phyloP scores from a whole-genome alignment of 2,888 invertebrate species.

The Cataglyphis rosenhaueri region DNA sequence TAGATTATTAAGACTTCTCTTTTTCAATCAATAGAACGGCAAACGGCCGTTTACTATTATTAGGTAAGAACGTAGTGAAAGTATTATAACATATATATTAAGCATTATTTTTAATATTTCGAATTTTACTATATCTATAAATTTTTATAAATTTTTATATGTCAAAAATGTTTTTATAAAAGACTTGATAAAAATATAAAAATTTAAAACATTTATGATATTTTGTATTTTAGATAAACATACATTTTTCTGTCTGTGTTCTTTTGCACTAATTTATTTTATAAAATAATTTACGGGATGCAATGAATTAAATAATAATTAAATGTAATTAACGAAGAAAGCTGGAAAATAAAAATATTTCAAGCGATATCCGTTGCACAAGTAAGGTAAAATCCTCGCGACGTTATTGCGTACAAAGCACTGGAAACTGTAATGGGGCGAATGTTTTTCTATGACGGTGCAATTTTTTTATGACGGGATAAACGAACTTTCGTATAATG shows the following conservation, averaged over 20 bases:
- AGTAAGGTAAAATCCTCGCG: neutral
- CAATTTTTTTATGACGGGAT: conserved; percentile 48
- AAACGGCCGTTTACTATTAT: neutral
- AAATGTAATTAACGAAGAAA: conserved; percentile 29
- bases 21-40: neutral
- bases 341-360: neutral
- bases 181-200: neutral
- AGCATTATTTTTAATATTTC: neutral
- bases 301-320: neutral
- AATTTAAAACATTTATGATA: neutral
- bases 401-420: conserved; percentile 39
- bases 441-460: conserved; percentile 42
- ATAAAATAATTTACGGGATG: neutral
- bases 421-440: conserved; percentile 21
- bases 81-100: neutral
- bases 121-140: neutral
- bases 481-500: conserved; percentile 39
- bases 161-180: neutral
- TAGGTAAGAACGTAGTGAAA: neutral
- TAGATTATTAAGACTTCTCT: neutral
- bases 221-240: neutral
- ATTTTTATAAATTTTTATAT: neutral
- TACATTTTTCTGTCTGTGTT: too few relatives aligned
- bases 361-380: neutral
- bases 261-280: neutral